phyloP scores from a whole-genome alignment of 2,113 vertebrate genomes.

The Panurus biarmicus region DNA sequence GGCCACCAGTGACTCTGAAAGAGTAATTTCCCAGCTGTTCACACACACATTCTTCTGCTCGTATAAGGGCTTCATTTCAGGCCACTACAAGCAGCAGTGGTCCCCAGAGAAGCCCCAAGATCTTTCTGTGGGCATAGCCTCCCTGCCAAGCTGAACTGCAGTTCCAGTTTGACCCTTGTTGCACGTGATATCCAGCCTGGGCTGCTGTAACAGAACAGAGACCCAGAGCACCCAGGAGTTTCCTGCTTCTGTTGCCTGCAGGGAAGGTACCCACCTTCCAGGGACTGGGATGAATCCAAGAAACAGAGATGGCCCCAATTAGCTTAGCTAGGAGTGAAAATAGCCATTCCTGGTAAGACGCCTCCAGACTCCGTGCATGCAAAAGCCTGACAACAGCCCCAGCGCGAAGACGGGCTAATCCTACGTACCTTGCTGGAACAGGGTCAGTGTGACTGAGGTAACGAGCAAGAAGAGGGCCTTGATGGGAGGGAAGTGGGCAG shows the following conservation, averaged over 20 bases:
- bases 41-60: not conserved
- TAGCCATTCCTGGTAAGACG: slow-evolving; percentile 48
- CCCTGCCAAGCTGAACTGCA: not conserved
- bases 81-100: not conserved
- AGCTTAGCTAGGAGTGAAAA: slow-evolving; percentile 53
- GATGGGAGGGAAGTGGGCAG: slow-evolving; percentile 93
- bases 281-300: slow-evolving; percentile 32
- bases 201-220: not conserved
- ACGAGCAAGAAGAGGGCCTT: slow-evolving; percentile 97
- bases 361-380: slow-evolving; percentile 50
- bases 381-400: slow-evolving; percentile 46
- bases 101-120: rapidly evolving
- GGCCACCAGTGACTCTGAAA: not conserved
- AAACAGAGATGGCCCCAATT: slow-evolving; percentile 43
- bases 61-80: not conserved
- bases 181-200: not conserved
- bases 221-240: not conserved
- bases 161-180: not conserved
- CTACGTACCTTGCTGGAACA: slow-evolving; percentile 98
- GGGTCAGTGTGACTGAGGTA: slow-evolving; percentile 94
- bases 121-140: not conserved
- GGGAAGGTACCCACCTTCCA: slow-evolving; percentile 62
- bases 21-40: not conserved
- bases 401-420: not conserved
- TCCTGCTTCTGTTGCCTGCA: not conserved